These are phyloP conservation scores for Ceratina australensis DNA, from an alignment of 1,140 invertebrate species.

Conservation along the genomic window DNA sequence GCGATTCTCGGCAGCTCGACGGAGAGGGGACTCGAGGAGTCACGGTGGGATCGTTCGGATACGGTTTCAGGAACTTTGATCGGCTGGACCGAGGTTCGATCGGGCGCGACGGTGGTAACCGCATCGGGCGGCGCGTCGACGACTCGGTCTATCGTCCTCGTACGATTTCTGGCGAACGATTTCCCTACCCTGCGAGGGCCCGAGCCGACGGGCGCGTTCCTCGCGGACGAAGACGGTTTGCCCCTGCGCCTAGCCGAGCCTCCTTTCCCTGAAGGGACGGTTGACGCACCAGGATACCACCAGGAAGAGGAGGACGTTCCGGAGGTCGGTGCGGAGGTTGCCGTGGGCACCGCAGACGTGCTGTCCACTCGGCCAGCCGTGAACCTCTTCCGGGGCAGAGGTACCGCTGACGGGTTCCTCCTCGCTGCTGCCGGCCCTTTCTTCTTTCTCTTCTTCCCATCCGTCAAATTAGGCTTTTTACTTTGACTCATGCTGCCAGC, in stretches of 20 bases:
- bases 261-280: slow-evolving; percentile 45
- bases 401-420: slow-evolving; percentile 36
- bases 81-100: not conserved
- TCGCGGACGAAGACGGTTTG: slow-evolving; percentile 2
- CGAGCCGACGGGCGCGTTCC: not conserved
- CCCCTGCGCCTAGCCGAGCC: slow-evolving; percentile 39
- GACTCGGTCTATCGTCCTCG: slow-evolving; percentile 1
- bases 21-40: slow-evolving; percentile 11
- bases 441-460: slow-evolving; percentile 61
- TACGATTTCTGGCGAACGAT: slow-evolving; percentile 26
- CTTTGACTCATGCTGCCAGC: slow-evolving; percentile 56
- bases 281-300: slow-evolving; percentile 57
- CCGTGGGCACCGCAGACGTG: slow-evolving; percentile 44
- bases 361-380: slow-evolving; percentile 33
- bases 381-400: slow-evolving; percentile 44
- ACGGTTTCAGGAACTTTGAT: slow-evolving; percentile 47
- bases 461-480: slow-evolving; percentile 67
- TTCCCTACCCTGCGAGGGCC: slow-evolving; percentile 25
- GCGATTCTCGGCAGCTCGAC: not conserved
- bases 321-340: slow-evolving; percentile 34
- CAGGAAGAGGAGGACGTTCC: slow-evolving; percentile 51
- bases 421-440: slow-evolving; percentile 34
- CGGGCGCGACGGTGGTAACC: too few relatives aligned
- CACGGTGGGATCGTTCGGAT: slow-evolving; percentile 29
- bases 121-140: too few relatives aligned